phyloP scores from a whole-genome alignment of 2,797 vertebrate genomes.

The Huso huso region DNA sequence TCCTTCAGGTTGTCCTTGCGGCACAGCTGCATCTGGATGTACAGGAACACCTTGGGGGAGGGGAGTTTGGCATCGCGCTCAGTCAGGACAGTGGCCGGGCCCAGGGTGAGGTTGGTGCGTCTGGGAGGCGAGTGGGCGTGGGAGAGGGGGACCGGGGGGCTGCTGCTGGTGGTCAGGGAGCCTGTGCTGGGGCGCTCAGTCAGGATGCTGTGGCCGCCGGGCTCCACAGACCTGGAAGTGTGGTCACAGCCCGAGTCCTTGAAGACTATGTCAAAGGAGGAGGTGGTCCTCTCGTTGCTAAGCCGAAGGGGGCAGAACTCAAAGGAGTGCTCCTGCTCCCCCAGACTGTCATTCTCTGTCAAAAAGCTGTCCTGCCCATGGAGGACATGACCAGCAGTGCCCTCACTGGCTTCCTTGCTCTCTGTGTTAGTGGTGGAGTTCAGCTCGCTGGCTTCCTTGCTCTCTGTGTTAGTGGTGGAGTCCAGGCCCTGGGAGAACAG shows the following conservation, averaged over 20 bases:
- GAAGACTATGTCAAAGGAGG: slow-evolving; percentile 90
- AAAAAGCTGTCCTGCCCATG: slow-evolving; percentile 76
- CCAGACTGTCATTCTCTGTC: slow-evolving; percentile 65
- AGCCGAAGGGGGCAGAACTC: slow-evolving; percentile 60
- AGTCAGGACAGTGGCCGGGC: slow-evolving; percentile 43
- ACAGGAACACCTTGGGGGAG: slow-evolving; percentile 92
- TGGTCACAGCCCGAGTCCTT: slow-evolving; percentile 92
- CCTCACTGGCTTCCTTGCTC: no score
- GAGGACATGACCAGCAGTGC: slow-evolving; percentile 1
- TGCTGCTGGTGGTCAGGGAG: slow-evolving; percentile 39
- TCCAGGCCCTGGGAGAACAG: not conserved
- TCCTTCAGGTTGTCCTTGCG: slow-evolving; percentile 96
- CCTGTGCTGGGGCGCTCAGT: slow-evolving; percentile 6
- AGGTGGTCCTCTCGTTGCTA: slow-evolving; percentile 80
- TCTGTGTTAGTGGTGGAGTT: no score
- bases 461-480: no score
- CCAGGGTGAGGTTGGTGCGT: slow-evolving; percentile 29
- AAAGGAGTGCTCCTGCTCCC: slow-evolving; percentile 61
- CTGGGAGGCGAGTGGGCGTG: slow-evolving; percentile 67
- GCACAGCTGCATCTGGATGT: slow-evolving; percentile 98
- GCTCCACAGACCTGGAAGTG: slow-evolving; percentile 53
- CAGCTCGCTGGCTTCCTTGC: no score
- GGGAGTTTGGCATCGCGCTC: slow-evolving; percentile 1
- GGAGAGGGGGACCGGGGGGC: no score
- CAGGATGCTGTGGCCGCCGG: slow-evolving; percentile 11